These are phyloP conservation scores for Physella acuta DNA, from an alignment of 1,140 invertebrate genomes.

Conservation along the genomic window DNA sequence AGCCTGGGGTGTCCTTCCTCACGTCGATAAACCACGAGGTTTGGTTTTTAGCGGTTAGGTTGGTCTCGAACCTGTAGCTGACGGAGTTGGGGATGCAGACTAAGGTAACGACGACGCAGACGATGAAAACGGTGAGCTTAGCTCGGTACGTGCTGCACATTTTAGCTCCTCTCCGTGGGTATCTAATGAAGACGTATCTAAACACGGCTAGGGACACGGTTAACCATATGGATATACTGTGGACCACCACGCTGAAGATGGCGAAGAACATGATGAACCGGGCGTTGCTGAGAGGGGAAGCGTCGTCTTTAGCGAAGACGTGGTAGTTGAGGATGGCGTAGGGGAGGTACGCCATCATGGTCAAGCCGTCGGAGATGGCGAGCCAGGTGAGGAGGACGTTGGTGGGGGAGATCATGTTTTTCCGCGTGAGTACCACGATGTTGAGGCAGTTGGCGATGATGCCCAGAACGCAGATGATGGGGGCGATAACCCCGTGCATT, in stretches of 20 bases:
- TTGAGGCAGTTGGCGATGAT: conserved; percentile 86
- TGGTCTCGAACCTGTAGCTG: conserved; percentile 58
- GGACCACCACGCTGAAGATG: conserved; percentile 77
- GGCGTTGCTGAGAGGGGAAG: conserved; percentile 40
- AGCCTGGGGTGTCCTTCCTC: conserved; percentile 64
- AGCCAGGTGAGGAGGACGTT: conserved; percentile 82
- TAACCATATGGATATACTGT: conserved; percentile 91
- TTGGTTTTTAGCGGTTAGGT: conserved; percentile 59
- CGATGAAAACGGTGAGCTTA: conserved; percentile 72
- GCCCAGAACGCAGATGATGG: conserved; percentile 82
- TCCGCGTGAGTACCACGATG: conserved; percentile 84
- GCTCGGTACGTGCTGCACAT: conserved; percentile 78
- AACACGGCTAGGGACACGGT: conserved; percentile 90
- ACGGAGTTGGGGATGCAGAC: conserved; percentile 80
- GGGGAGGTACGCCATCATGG: conserved; percentile 68
- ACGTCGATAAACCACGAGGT: conserved; percentile 61
- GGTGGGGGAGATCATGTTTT: conserved; percentile 78
- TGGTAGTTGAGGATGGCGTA: conserved; percentile 53
- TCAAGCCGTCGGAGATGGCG: conserved; percentile 81
- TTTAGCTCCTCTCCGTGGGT: conserved; percentile 64
- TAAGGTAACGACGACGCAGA: conserved; percentile 73
- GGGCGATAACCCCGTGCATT: conserved; percentile 72
- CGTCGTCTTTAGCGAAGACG: conserved; percentile 38
- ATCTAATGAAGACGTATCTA: conserved; percentile 64
- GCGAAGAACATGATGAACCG: conserved; percentile 54